phyloP scores from a whole-genome alignment of 1,140 invertebrate species.

The Nebria ingens region DNA sequence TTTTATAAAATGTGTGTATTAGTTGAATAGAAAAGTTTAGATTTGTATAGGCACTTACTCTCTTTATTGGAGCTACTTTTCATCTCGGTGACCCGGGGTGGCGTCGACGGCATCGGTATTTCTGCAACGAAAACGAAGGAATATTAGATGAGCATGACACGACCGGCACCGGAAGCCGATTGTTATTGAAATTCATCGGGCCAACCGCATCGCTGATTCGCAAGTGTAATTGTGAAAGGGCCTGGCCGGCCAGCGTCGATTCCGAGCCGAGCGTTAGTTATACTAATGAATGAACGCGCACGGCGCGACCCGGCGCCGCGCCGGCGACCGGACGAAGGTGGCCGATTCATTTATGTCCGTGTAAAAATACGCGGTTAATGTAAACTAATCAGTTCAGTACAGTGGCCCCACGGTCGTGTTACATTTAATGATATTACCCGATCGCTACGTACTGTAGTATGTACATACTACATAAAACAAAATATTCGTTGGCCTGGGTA shows the following conservation, averaged over 20 bases:
- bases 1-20: no score
- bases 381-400: no score
- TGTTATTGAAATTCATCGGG: not conserved
- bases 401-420: no score
- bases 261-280: constrained; percentile 2
- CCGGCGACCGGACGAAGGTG: not conserved
- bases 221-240: constrained; percentile 5
- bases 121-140: constrained; percentile 39
- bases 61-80: constrained; percentile 53
- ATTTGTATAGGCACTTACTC: constrained; percentile 37
- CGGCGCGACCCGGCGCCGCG: not conserved
- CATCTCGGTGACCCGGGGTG: constrained; percentile 54
- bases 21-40: not conserved
- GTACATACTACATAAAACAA: no score
- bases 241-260: no score
- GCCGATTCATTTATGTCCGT: not conserved
- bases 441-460: no score
- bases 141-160: not conserved
- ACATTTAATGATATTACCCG: no score
- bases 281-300: not conserved
- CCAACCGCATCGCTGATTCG: not conserved
- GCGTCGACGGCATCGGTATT: constrained; percentile 53
- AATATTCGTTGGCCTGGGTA: no score
- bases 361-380: not conserved
- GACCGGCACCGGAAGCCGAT: not conserved